These are phyloP conservation scores for Shinisaurus crocodilurus DNA, from an alignment of 2,113 vertebrate genomes.

Conservation along the genomic window DNA sequence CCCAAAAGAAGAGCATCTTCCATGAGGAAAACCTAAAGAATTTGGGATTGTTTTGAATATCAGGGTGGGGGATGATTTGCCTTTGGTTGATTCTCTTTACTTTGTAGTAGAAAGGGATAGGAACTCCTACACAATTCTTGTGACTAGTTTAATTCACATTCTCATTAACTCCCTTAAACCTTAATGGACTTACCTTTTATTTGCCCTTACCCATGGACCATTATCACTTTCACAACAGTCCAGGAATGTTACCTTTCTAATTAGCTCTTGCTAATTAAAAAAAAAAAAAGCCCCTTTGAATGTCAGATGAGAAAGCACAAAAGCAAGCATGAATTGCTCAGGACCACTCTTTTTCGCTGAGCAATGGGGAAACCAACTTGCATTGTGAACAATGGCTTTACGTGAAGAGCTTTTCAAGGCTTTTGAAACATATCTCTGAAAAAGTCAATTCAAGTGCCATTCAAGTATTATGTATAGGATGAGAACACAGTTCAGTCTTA, in stretches of 20 bases:
- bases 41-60: too few species aligned
- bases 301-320: constrained; percentile 34
- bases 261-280: constrained; percentile 61
- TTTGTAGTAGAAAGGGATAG: neutral
- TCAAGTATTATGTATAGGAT: neutral
- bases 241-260: constrained; percentile 49
- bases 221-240: constrained; percentile 43
- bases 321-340: neutral
- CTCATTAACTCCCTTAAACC: constrained; percentile 39
- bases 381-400: neutral
- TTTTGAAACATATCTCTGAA: neutral
- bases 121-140: constrained; percentile 7
- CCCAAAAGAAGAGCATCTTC: neutral
- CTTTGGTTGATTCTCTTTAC: neutral
- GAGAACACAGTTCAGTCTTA: neutral
- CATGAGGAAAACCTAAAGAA: neutral
- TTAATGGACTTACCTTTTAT: constrained; percentile 62
- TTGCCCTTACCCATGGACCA: constrained; percentile 50
- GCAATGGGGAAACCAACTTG: neutral
- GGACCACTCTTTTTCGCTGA: neutral
- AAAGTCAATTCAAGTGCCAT: neutral
- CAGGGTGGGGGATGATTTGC: neutral
- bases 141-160: constrained; percentile 27
- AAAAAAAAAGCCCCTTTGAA: neutral
- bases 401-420: neutral